A percentile compares a stretch with the other conserved stretches of the same genome.
These are phyloP conservation scores for Melieria crassipennis DNA, from an alignment of 2,888 invertebrate species.

Conservation along the genomic window DNA sequence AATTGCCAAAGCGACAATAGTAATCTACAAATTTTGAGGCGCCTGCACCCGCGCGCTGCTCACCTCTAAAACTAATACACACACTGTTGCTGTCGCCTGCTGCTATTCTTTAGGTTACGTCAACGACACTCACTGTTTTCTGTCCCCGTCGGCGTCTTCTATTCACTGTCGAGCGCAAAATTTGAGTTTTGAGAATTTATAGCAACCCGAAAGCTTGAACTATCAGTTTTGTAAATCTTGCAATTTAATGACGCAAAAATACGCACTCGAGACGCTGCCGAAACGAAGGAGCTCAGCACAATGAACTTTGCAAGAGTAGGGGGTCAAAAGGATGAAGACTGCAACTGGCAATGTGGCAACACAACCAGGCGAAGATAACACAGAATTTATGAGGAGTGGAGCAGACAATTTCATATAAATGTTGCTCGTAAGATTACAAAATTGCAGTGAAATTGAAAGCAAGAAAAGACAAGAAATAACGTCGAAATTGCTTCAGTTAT, in stretches of 20 bases:
- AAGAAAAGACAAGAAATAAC: too few relatives aligned
- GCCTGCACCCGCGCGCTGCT: background rate
- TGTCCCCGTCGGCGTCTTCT: background rate
- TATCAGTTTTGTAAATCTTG: slow-evolving; percentile 25
- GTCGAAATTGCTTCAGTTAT: too few relatives aligned
- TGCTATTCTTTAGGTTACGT: background rate
- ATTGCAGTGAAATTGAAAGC: too few relatives aligned
- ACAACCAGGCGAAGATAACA: too few relatives aligned
- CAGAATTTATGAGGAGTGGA: too few relatives aligned
- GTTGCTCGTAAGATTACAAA: too few relatives aligned
- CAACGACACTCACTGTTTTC: slow-evolving; percentile 1
- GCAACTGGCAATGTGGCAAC: too few relatives aligned
- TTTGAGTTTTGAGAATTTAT: slow-evolving; percentile 27
- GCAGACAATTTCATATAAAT: too few relatives aligned
- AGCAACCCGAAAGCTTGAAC: slow-evolving; percentile 9
- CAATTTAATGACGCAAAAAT: background rate
- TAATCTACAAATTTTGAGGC: slow-evolving; percentile 13
- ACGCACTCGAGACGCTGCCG: background rate
- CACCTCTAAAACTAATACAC: background rate
- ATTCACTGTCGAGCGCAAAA: slow-evolving; percentile 4
- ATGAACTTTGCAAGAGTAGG: background rate
- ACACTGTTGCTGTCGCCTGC: too few relatives aligned
- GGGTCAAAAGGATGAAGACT: too few relatives aligned
- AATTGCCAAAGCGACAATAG: slow-evolving; percentile 15
- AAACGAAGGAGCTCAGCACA: background rate